Base-by-base conservation (phyloP, 2,797 vertebrate species). In the Periophthalmus magnuspinnatus region DNA sequence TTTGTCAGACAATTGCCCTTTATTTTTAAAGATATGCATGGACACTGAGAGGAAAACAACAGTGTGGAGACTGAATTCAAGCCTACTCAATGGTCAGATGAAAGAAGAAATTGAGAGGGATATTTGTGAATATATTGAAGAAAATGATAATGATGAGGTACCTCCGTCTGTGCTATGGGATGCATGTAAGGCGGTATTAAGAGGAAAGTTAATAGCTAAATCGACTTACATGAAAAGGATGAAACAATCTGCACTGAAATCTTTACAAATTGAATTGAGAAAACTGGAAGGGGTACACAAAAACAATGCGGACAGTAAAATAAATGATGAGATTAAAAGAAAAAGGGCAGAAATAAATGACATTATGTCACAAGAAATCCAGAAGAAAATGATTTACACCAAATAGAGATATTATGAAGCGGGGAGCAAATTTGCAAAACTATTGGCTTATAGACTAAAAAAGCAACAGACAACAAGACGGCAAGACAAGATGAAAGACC, bases 141-240 rank as follows among this genome's bases (percentile, higher is more conserved):
- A 52, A 6, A 63, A 70, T 8, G 34, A 67, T 16, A 66, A 67
- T 52, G 64, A 55, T 2, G 28, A 72, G 45, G 45, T 66, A 5
- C n/a, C n/a, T 59, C 41, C 45, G 34, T 22, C 1, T 64, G 62
- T 36, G 5, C 21, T 54, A 50, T 21, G 50, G 50, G 50, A 54
- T 21, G 50, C n/a, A n/a, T n/a, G 62, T 24, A 64, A 64, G 0
- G 50, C 48, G 0, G 69, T 65, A 0, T 10, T 71, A 6, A 57
- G 61, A 65, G 69, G 62, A 3, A 24, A 71, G 0, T 5, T 66
- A 28, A 72, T 52, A 5, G 63, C 56, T 0, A 72, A 36, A 66
- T 28, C 45, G n/a, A n/a, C 34, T 32, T 24, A 21, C n/a, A 9
- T 2, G 21, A 48, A 58, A 47, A n/a, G 58, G 14, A 16, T 8